These are phyloP conservation scores for Oreocharis arfaki DNA, from an alignment of 2,113 vertebrate genomes.

Conservation along the genomic window DNA sequence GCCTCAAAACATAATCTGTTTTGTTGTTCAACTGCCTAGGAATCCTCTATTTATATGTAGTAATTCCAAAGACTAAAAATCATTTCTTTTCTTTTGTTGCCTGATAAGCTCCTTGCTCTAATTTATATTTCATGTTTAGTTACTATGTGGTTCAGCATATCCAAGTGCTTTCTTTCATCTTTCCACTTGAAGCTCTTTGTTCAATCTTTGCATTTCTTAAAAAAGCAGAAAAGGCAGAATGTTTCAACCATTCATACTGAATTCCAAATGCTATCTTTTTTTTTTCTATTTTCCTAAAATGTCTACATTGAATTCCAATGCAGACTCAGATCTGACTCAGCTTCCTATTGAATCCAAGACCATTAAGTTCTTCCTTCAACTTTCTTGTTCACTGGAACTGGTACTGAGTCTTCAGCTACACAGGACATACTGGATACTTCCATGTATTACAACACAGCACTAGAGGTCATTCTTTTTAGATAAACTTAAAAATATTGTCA, in stretches of 20 bases:
- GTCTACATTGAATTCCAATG: background rate
- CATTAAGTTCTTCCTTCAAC: background rate
- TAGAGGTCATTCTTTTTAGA: background rate
- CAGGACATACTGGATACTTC: background rate
- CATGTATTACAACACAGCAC: background rate
- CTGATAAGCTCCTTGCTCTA: background rate
- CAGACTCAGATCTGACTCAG: background rate
- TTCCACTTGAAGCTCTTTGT: background rate
- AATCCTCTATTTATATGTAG: background rate
- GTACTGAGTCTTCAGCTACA: background rate
- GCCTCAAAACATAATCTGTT: background rate
- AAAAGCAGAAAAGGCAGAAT: background rate
- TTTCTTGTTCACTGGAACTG: background rate
- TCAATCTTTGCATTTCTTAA: background rate
- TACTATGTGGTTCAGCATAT: background rate
- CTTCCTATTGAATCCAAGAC: background rate
- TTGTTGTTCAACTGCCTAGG: background rate
- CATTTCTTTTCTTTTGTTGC: background rate
- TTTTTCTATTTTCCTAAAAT: background rate
- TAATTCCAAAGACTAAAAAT: background rate
- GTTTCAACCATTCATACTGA: background rate
- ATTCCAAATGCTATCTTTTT: background rate
- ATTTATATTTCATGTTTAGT: background rate
- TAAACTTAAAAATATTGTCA: background rate
- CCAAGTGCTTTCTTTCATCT: background rate